Conservation (phyloP, 1,140 invertebrate species). For the Andricus grossulariae region DNA sequence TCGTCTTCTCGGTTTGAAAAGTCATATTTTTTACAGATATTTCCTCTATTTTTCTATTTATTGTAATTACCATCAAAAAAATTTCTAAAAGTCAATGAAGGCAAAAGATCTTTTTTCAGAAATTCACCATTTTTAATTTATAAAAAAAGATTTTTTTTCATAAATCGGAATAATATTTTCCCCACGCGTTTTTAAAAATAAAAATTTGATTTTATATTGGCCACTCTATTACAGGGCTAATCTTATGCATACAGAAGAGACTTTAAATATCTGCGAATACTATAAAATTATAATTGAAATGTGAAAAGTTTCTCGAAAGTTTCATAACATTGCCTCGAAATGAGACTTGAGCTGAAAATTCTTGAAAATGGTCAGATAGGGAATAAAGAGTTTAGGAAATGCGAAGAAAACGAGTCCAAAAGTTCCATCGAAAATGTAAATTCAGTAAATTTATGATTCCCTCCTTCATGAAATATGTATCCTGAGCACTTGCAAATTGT, state of each 20-base stretch:
- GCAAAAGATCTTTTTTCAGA: no score
- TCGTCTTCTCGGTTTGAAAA: no score
- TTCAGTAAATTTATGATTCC: neutral
- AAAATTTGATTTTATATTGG: neutral
- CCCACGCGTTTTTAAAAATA: neutral
- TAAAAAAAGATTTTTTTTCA: no score
- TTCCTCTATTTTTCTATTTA: no score
- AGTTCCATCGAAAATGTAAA: neutral
- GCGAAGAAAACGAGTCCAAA: neutral
- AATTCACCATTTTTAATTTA: no score
- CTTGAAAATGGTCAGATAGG: slow-evolving; percentile 14
- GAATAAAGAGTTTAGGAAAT: neutral
- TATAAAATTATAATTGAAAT: slow-evolving; percentile 7
- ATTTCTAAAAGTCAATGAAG: no score
- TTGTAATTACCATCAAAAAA: no score
- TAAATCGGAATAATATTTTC: neutral
- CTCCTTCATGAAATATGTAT: neutral
- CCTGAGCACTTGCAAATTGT: neutral
- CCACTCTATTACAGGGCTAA: no score
- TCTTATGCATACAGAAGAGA: neutral
- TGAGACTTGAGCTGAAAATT: slow-evolving; percentile 20
- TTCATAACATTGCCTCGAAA: neutral
- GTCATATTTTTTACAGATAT: no score
- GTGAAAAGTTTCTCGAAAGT: slow-evolving; percentile 8
- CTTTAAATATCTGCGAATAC: neutral